These are phyloP conservation scores for Scomber scombrus DNA, from an alignment of 2,113 vertebrate species.

Conservation along the genomic window DNA sequence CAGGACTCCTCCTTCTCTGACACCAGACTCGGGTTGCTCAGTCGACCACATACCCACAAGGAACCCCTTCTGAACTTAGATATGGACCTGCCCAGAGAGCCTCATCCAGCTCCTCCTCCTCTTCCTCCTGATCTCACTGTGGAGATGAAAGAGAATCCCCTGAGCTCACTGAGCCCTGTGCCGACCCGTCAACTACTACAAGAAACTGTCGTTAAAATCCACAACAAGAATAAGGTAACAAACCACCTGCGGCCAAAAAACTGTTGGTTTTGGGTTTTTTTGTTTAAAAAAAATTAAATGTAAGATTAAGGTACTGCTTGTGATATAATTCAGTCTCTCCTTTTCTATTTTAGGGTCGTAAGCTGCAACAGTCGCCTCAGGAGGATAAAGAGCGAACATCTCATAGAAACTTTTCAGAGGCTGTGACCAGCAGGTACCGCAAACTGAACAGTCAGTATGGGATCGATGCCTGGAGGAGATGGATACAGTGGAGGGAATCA, in stretches of 20 bases:
- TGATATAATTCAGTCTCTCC: too few relatives aligned
- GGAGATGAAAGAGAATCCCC: neutral
- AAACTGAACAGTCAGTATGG: conserved; percentile 93
- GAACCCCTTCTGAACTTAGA: conserved; percentile 61
- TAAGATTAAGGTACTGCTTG: neutral
- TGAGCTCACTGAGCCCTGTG: conserved; percentile 62
- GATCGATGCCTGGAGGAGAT: conserved; percentile 95
- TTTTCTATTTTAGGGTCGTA: conserved; percentile 70
- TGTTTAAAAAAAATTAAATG: too few relatives aligned
- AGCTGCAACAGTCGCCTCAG: conserved; percentile 41
- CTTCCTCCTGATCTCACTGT: conserved; percentile 85
- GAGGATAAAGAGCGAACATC: neutral
- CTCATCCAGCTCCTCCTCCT: conserved; percentile 75
- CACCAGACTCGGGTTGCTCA: conserved; percentile 46
- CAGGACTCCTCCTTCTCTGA: conserved; percentile 91
- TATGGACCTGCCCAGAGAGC: conserved; percentile 66
- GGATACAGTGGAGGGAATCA: conserved; percentile 93
- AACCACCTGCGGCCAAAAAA: neutral
- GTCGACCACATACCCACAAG: conserved; percentile 16
- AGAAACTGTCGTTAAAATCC: conserved; percentile 81
- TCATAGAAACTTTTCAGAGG: neutral
- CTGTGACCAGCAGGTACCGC: conserved; percentile 30
- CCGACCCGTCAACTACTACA: conserved; percentile 21
- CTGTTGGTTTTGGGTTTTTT: too few relatives aligned
- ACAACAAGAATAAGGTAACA: conserved; percentile 86